These are phyloP conservation scores for Tenthredo amoena DNA, from an alignment of 2,888 invertebrate genomes.

Conservation along the genomic window DNA sequence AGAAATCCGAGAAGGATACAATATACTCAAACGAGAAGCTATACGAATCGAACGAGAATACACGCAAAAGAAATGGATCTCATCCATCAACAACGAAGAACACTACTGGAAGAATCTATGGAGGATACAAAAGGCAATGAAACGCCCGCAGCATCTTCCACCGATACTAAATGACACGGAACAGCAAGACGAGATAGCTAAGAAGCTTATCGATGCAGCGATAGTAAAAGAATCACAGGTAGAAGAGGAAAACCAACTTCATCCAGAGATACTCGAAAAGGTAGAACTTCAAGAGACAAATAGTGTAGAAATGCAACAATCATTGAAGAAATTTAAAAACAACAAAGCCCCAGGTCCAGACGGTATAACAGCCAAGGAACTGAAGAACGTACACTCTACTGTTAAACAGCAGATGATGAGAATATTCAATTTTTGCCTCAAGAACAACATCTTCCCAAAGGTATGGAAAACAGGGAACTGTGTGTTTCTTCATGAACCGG, in stretches of 20 bases:
- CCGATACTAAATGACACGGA: too few species aligned
- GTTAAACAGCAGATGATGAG: not conserved
- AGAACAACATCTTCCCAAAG: too few species aligned
- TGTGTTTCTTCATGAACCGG: too few species aligned
- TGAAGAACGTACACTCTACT: constrained; percentile 30
- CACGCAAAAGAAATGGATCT: not conserved
- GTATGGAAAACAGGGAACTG: too few species aligned
- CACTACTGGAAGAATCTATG: constrained; percentile 51
- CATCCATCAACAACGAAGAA: constrained; percentile 31
- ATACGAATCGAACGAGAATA: not conserved
- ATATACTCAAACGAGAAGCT: not conserved
- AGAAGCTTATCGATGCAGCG: too few species aligned
- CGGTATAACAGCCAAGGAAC: constrained; percentile 27
- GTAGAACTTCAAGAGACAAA: too few species aligned
- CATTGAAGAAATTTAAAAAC: constrained; percentile 9
- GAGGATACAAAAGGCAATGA: constrained; percentile 47
- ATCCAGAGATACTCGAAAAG: too few species aligned
- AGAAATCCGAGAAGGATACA: not conserved
- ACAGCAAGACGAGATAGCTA: too few species aligned
- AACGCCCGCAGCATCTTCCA: constrained; percentile 4
- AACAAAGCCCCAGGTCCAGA: constrained; percentile 37
- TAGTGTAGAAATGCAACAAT: too few species aligned
- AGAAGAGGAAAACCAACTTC: too few species aligned
- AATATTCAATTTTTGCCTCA: too few species aligned
- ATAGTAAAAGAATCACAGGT: too few species aligned